Base-by-base conservation (phyloP, 37 sponge, comb jelly and placozoan species). In the Hormiphora californensis region DNA sequence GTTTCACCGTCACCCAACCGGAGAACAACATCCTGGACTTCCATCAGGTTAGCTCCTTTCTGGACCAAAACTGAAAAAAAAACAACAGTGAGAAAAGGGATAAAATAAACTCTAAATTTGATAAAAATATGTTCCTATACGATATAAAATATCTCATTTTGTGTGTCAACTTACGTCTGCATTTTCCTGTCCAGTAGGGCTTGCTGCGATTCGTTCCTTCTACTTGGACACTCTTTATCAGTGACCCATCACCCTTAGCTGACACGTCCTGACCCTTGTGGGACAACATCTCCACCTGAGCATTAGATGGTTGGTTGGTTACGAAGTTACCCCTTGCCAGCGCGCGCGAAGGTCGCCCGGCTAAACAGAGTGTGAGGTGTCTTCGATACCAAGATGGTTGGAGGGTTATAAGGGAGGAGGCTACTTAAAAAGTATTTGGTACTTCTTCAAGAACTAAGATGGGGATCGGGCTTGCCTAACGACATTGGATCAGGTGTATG, bases 111-210 rank as follows among this genome's bases (percentile, higher is more conserved):
- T n/a, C n/a, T n/a, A n/a, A n/a, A n/a, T 49, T 17, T 49, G 53
- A 49, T 49, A 15, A 15, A 17, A 49, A 17, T 9, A 49, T 17
- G 53, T 49, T 28, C 61, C 12, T 9, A 17, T 17, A 49, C 53
- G 15, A 49, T 49, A 49, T 49, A 49, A 49, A 9, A 49, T 15
- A 49, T 49, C 53, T 49, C 9, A 49, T 15, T 49, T 15, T 17
- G 53, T 17, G 15, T 17, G 53, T 49, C 9, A 15, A 9, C 12
- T 67, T 5, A 67, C 68, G 2, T 35, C 15, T 32, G 30, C 68
- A 67, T 67, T 67, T 67, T 21, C 68, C 68, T 4, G 68, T 67
- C 68, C 68, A 67, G 38, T 39, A 67, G 36, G 68, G 68, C 9
- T 3, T 5, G 38, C 68, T 39, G 9, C 36, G 31, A 67, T 36